Base-by-base conservation (phyloP, 2,888 invertebrate species). In the Rhamphomyia laevipes region DNA sequence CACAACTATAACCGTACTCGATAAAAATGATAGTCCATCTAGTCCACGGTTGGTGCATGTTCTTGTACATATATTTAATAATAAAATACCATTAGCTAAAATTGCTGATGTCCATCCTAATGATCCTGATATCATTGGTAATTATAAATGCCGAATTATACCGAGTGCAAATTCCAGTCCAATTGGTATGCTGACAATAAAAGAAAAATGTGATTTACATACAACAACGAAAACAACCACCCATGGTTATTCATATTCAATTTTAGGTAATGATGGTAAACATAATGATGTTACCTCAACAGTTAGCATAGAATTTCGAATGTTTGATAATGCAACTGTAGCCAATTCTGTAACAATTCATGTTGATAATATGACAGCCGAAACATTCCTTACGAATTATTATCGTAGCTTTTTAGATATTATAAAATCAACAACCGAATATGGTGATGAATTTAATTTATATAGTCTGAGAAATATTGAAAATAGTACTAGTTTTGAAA, bases 101-200 rank as follows among this genome's bases (percentile, higher is more conserved):
- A 84, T 96, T 54, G 95, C 92, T 9, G 82, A 92, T 67, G 86
- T 95, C 0, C 87, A 85, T 68, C 96, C 96, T 1, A 86, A 89
- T 62, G 96, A 96, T 73, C 81, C 84, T 1, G 95, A 96, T 66
- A 78, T 80, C n/a, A 80, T 82, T 46, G 95, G 94, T 4, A 85
- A 90, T 61, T 95, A 94, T 63, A 81, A 77, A 60, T 96, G 95
- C 65, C 82, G 81, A 63, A 81, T 92, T 54, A 70, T 88, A 59
- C 81, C 73, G 67, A 79, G 69, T 63, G 78, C 73, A 57, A 79
- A 74, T 55, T 59, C 61, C 10, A 65, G 60, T 55, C 62, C 61
- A 2, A 73, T 79, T 13, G 76, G 78, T 1, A 70, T 83, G 38
- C 72, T 88, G 15, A 78, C 74, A 46, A 86, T 95, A 48, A 81